A percentile compares a stretch with the other conserved stretches of the same genome.
These are phyloP conservation scores for Microtus obscurus DNA, from an alignment of 2,797 vertebrate species.

Conservation along the genomic window DNA sequence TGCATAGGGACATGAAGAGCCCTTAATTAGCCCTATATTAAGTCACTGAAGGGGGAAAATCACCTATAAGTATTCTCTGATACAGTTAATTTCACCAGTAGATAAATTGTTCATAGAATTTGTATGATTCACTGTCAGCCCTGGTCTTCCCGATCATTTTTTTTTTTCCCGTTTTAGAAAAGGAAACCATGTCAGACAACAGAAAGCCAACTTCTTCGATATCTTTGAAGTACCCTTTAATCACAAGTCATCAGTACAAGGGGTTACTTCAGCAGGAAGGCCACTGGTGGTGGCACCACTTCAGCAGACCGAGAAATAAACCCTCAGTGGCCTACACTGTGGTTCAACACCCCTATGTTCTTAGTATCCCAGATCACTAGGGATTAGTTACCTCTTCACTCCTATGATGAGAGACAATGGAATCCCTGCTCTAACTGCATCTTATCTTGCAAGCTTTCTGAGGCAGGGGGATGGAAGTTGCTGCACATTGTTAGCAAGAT, in stretches of 20 bases:
- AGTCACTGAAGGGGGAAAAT: not conserved
- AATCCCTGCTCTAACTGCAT: not conserved
- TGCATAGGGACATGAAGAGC: not conserved
- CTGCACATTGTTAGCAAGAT: not conserved
- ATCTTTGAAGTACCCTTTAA: conserved; percentile 27
- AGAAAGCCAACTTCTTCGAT: not conserved
- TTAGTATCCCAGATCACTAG: not conserved
- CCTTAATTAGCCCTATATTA: conserved; percentile 27
- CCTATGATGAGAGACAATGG: not conserved
- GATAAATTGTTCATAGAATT: not conserved
- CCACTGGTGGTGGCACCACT: not conserved
- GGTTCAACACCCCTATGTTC: not conserved
- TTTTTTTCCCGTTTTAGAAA: not conserved
- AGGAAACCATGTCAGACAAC: conserved; percentile 21
- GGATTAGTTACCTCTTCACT: not conserved
- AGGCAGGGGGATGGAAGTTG: not conserved
- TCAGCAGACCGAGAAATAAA: conserved; percentile 35
- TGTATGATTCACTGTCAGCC: not conserved
- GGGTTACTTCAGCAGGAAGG: not conserved
- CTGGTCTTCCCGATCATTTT: not conserved
- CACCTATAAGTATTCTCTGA: conserved; percentile 37
- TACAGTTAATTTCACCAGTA: not conserved
- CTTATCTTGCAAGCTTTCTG: not conserved
- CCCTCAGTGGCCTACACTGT: not conserved
- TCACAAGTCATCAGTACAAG: not conserved